Percentiles rank a stretch among this genome's conserved stretches.
Evolutionary conservation across 2,888 invertebrate species (phyloP).

Genomic region (Tethea ocularis): DNA sequence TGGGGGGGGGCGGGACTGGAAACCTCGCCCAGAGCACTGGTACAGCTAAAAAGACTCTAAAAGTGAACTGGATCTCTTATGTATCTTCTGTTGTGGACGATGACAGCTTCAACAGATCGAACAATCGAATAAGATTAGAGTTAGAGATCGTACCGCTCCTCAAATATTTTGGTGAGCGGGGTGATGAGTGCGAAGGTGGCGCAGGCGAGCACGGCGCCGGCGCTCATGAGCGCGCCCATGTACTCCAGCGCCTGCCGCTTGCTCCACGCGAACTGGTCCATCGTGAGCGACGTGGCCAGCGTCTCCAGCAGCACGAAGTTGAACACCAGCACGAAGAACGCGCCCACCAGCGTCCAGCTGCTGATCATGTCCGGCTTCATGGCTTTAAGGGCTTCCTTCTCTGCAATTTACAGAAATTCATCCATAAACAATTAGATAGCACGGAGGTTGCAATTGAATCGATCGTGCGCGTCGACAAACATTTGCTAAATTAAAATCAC

Average conservation of each 20-base stretch:
- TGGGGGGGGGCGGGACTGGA: no score
- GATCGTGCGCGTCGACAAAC: no score
- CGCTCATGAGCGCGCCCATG: slow-evolving; percentile 92
- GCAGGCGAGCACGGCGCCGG: slow-evolving; percentile 91
- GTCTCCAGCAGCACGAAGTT: slow-evolving; percentile 95
- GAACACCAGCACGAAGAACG: slow-evolving; percentile 93
- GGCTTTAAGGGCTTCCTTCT: slow-evolving; percentile 88
- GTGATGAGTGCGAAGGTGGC: slow-evolving; percentile 88
- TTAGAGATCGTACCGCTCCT: slow-evolving; percentile 79
- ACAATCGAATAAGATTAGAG: not conserved
- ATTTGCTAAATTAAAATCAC: no score
- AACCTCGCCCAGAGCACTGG: no score
- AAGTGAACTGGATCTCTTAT: no score
- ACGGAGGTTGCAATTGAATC: no score
- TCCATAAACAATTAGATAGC: no score
- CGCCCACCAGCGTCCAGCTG: slow-evolving; percentile 90
- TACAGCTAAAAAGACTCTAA: no score
- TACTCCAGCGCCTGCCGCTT: slow-evolving; percentile 90
- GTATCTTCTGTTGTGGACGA: no score
- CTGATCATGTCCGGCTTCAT: slow-evolving; percentile 89
- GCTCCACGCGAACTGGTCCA: slow-evolving; percentile 95
- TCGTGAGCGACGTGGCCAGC: slow-evolving; percentile 91
- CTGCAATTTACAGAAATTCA: slow-evolving; percentile 57
- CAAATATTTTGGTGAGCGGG: slow-evolving; percentile 87
- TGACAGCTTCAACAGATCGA: no score